phyloP scores from a whole-genome alignment of 1,140 invertebrate species.

The Zophobas atratus region DNA sequence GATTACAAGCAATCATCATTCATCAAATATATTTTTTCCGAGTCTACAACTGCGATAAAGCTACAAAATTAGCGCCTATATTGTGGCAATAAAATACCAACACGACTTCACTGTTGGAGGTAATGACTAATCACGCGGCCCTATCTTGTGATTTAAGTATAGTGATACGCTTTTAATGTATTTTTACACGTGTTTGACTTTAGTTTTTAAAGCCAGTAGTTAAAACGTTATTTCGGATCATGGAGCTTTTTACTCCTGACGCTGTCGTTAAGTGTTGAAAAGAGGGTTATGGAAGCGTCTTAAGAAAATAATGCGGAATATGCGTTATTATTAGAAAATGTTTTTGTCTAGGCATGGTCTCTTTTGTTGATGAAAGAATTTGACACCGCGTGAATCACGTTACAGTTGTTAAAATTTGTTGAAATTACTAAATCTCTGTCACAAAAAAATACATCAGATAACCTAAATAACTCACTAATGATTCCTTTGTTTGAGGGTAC shows the following conservation, averaged over 20 bases:
- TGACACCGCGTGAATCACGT: slow-evolving; percentile 28
- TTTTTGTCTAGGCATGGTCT: slow-evolving; percentile 22
- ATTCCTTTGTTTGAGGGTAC: background rate
- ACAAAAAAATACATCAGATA: slow-evolving; percentile 1
- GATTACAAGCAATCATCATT: background rate
- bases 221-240: slow-evolving; percentile 33
- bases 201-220: slow-evolving; percentile 37
- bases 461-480: slow-evolving; percentile 20
- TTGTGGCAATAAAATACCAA: slow-evolving; percentile 35
- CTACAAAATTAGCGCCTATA: slow-evolving; percentile 28
- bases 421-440: slow-evolving; percentile 1
- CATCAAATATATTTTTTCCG: slow-evolving; percentile 30
- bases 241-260: slow-evolving; percentile 33
- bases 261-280: slow-evolving; percentile 40
- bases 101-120: slow-evolving; percentile 37
- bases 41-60: slow-evolving; percentile 29
- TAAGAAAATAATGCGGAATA: slow-evolving; percentile 30
- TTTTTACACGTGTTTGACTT: slow-evolving; percentile 40
- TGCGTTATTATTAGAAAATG: slow-evolving; percentile 32
- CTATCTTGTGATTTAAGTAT: slow-evolving; percentile 39
- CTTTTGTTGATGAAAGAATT: slow-evolving; percentile 26
- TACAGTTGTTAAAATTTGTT: slow-evolving; percentile 23
- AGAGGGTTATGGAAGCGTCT: slow-evolving; percentile 26
- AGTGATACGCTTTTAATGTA: slow-evolving; percentile 39
- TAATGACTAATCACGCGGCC: slow-evolving; percentile 38